phyloP scores from a whole-genome alignment of 2,797 vertebrate genomes.

The Chlorospingus flavigularis region DNA sequence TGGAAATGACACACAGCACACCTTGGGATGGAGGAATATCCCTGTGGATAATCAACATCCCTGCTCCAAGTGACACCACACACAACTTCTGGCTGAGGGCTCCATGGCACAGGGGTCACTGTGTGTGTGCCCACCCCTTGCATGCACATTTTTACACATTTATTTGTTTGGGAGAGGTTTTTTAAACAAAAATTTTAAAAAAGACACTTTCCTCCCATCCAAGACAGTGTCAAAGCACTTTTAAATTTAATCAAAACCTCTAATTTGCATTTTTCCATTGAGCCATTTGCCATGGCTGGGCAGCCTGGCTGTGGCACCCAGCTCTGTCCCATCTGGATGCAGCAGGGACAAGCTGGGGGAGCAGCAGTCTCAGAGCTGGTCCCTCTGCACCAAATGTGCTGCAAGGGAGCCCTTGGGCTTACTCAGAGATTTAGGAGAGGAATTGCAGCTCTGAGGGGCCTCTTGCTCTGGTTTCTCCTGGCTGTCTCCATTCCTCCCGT shows the following conservation, averaged over 20 bases:
- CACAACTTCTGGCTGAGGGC: neutral
- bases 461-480: neutral
- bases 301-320: neutral
- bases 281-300: fast-evolving
- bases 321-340: neutral
- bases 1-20: neutral
- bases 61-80: neutral
- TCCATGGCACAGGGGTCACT: neutral
- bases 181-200: neutral
- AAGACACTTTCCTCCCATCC: neutral
- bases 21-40: neutral
- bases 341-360: neutral
- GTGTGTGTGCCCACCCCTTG: neutral
- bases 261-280: neutral
- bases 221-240: neutral
- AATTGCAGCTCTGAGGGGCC: neutral
- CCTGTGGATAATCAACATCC: neutral
- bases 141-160: neutral
- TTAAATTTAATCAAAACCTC: neutral
- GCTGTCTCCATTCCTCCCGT: neutral
- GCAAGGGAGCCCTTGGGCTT: neutral
- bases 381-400: neutral
- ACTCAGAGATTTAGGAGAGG: neutral
- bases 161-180: neutral
- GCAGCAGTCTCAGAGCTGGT: neutral